A percentile compares a stretch with the other conserved stretches of the same genome.
These are phyloP conservation scores for Abramis brama DNA, from an alignment of 2,113 vertebrate species.

Conservation along the genomic window DNA sequence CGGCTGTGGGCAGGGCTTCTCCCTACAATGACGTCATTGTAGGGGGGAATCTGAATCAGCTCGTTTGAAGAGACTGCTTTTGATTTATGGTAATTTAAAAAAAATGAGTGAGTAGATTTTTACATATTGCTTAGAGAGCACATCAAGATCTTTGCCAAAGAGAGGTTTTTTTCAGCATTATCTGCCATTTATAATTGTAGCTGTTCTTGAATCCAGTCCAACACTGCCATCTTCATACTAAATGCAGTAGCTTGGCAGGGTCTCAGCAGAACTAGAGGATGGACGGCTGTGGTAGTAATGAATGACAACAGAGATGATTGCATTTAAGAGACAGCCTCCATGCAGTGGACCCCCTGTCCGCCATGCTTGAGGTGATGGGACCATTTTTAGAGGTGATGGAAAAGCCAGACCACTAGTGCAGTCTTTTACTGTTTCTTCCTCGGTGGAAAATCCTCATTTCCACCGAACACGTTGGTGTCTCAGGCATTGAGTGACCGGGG, in stretches of 20 bases:
- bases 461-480: slow-evolving; percentile 66
- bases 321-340: slow-evolving; percentile 3
- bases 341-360: slow-evolving; percentile 19
- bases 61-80: too few relatives aligned
- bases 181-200: not conserved
- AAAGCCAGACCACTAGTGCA: slow-evolving; percentile 69
- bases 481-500: slow-evolving; percentile 63
- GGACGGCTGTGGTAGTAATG: slow-evolving; percentile 2
- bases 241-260: slow-evolving; percentile 14
- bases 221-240: not conserved
- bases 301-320: slow-evolving; percentile 34
- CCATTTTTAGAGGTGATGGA: slow-evolving; percentile 65
- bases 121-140: not conserved
- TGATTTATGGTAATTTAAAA: too few relatives aligned
- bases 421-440: slow-evolving; percentile 67
- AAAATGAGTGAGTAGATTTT: too few relatives aligned
- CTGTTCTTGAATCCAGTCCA: not conserved
- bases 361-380: slow-evolving; percentile 54
- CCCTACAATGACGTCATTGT: too few relatives aligned
- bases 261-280: not conserved
- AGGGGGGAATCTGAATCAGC: too few relatives aligned
- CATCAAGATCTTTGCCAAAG: too few relatives aligned
- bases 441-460: slow-evolving; percentile 65
- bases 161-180: not conserved
- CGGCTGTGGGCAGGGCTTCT: too few relatives aligned